These are phyloP conservation scores for Phortica magna DNA, from an alignment of 2,888 invertebrate genomes.

Conservation along the genomic window DNA sequence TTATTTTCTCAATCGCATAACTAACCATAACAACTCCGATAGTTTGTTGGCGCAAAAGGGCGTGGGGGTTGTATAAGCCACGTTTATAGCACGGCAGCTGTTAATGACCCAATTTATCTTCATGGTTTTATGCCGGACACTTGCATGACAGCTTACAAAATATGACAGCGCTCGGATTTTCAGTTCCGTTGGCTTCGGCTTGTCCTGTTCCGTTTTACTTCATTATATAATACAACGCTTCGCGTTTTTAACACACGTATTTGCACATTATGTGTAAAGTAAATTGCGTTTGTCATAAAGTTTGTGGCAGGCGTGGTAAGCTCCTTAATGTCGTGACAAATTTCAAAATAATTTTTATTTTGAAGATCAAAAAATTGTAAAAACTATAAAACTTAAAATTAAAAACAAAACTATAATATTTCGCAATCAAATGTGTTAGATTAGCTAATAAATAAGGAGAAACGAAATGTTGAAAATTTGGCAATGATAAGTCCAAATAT, in stretches of 20 bases:
- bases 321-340: too few relatives aligned
- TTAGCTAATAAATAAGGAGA: too few relatives aligned
- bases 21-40: not conserved
- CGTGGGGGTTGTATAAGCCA: not conserved
- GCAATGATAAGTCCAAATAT: not conserved
- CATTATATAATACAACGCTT: not conserved
- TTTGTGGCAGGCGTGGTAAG: too few relatives aligned
- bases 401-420: too few relatives aligned
- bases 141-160: constrained; percentile 60
- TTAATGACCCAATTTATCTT: constrained; percentile 68
- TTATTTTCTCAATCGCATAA: not conserved
- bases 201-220: not conserved
- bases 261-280: not conserved
- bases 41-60: not conserved
- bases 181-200: not conserved
- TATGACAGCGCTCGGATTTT: constrained; percentile 47
- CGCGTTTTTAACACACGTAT: too few relatives aligned
- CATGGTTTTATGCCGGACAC: constrained; percentile 10
- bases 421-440: too few relatives aligned
- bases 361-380: too few relatives aligned
- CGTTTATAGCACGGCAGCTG: constrained; percentile 14
- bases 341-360: too few relatives aligned
- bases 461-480: too few relatives aligned
- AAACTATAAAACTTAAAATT: too few relatives aligned
- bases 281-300: constrained; percentile 24